Base-by-base conservation (phyloP, 2,113 vertebrate species). In the Agapornis roseicollis region DNA sequence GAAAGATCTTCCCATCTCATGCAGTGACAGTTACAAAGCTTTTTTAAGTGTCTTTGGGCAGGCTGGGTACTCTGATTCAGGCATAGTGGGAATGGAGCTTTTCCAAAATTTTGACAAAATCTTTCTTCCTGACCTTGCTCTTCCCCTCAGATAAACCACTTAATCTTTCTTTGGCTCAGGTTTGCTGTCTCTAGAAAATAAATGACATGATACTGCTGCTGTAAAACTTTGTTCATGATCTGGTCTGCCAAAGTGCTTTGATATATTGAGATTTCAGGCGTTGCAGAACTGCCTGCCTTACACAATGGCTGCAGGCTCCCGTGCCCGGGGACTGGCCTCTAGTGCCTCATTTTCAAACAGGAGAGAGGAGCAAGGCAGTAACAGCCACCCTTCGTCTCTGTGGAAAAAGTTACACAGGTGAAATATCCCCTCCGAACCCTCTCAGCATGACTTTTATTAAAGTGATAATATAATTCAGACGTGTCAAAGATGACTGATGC, bases 101-200 rank as follows among this genome's bases (percentile, higher is more conserved):
- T 89, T 88, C 71, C 41, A 90, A 85, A 84, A 77, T 71, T 72
- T 88, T 92, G 50, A 81, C 31, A 72, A 69, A 87, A 70, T 53
- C 31, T 89, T 71, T 90, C n/a, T 55, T 81, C 2, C 4, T 77
- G 52, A 73, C 63, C 22, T 89, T 72, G 39, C 70, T 80, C 8
- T 23, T 87, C 20, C 46, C 28, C 19, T 79, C 52, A 52, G 41
- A 42, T 68, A 83, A 80, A 84, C 85, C 11, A 52, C 19, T 91
- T 94, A 69, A 37, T 89, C 72, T 85, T 89, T 88, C 63, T 73
- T 88, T 72, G 73, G 47, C 52, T 82, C n/a, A 35, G 39, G 63
- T 97, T 95, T 76, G 7, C 49, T 80, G 58, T 79, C 70, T 82
- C 44, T 79, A 79, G 66, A 42, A 81, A 71, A 94, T 83, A 41